Conservation (phyloP, 2,888 invertebrate species). For the Brachypalpus laphriformis region DNA sequence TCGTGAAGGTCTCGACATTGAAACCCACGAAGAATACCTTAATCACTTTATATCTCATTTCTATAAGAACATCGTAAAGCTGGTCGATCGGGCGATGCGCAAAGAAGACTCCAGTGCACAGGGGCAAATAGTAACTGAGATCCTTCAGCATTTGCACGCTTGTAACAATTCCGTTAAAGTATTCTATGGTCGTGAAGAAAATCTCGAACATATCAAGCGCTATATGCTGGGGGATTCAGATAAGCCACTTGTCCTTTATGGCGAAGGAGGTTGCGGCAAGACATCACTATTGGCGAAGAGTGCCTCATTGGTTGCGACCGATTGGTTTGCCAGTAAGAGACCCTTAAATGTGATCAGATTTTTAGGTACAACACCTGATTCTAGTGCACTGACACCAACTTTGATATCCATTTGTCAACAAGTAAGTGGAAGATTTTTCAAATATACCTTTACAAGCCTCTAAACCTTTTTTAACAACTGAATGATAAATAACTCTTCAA, state of each 20-base stretch:
- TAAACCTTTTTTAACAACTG: not conserved
- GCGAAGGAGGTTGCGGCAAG: constrained; percentile 98
- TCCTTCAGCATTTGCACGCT: constrained; percentile 96
- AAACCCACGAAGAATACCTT: constrained; percentile 96
- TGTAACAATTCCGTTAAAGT: constrained; percentile 96
- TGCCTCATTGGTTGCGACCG: constrained; percentile 90
- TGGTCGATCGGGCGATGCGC: constrained; percentile 96
- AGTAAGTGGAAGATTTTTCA: constrained; percentile 83
- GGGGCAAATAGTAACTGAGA: constrained; percentile 96
- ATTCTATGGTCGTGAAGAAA: constrained; percentile 96
- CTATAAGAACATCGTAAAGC: constrained; percentile 94
- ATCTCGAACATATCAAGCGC: constrained; percentile 89
- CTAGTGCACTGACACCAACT: constrained; percentile 96
- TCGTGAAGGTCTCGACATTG: constrained; percentile 94
- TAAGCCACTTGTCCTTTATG: constrained; percentile 95
- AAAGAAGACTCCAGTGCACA: constrained; percentile 97
- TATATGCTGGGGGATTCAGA: constrained; percentile 93
- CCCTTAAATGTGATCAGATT: constrained; percentile 96
- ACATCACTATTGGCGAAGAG: constrained; percentile 97
- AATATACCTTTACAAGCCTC: not conserved
- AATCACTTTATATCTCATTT: constrained; percentile 97
- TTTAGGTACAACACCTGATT: constrained; percentile 98
- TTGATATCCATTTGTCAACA: constrained; percentile 98
- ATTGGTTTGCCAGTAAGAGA: constrained; percentile 89
- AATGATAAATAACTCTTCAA: constrained; percentile 2